Evolutionary conservation across 2,797 vertebrate species (phyloP).

Genomic region (Enteromius mattozi): DNA sequence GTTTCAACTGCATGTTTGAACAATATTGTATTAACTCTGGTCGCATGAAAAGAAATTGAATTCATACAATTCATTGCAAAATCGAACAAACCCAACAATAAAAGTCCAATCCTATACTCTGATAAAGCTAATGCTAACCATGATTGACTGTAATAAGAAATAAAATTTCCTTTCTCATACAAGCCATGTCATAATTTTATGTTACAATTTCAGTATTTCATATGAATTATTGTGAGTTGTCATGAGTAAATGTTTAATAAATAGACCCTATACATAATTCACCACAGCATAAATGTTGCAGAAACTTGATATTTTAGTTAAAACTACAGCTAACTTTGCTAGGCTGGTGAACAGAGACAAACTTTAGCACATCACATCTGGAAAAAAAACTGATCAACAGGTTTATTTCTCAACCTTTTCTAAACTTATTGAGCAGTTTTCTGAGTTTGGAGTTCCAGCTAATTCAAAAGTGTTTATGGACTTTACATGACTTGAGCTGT

Average conservation of each 20-base stretch:
- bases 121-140: not conserved
- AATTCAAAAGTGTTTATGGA: not conserved
- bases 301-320: not conserved
- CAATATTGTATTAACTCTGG: not conserved
- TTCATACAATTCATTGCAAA: not conserved
- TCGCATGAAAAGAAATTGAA: not conserved
- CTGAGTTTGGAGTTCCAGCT: constrained; percentile 2
- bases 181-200: not conserved
- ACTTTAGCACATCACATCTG: not conserved
- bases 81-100: not conserved
- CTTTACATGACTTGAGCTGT: constrained; percentile 54
- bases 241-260: not conserved
- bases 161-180: not conserved
- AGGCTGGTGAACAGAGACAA: not conserved
- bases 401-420: constrained; percentile 23
- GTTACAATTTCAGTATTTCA: not conserved
- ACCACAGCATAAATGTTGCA: too few relatives aligned
- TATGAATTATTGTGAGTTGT: not conserved
- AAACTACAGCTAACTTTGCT: not conserved
- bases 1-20: not conserved
- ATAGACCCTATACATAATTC: not conserved
- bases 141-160: not conserved
- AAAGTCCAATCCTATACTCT: not conserved
- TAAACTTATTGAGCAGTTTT: not conserved
- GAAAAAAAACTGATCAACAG: not conserved